Conservation (phyloP, 1,140 invertebrate species). For the Catajapyx aquilonaris region DNA sequence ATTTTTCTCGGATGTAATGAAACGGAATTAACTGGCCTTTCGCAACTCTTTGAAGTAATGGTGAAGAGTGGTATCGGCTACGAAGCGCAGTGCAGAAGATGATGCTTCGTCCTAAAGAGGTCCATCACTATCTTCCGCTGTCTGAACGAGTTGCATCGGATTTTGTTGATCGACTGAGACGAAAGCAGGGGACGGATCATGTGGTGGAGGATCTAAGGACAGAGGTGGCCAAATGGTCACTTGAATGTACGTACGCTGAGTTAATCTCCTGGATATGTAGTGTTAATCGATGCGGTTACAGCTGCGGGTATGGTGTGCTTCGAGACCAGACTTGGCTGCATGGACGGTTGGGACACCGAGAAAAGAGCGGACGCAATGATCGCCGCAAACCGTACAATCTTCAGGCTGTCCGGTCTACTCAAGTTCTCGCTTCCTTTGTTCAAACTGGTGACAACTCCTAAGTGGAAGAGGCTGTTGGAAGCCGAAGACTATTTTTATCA, state of each 20-base stretch:
- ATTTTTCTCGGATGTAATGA: no score
- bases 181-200: constrained; percentile 9
- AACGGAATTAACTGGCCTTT: no score
- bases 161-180: constrained; percentile 18
- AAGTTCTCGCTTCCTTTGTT: constrained; percentile 24
- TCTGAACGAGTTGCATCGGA: constrained; percentile 21
- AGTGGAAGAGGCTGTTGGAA: constrained; percentile 19
- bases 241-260: constrained; percentile 18
- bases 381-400: constrained; percentile 21
- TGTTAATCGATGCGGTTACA: constrained; percentile 21
- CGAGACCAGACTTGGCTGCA: constrained; percentile 23
- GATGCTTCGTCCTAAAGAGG: constrained; percentile 23
- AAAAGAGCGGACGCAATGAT: constrained; percentile 20
- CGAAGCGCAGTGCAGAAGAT: constrained; percentile 22
- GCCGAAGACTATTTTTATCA: constrained; percentile 22
- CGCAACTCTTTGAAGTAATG: constrained; percentile 22
- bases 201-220: constrained; percentile 12
- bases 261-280: background rate
- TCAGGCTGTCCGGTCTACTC: constrained; percentile 19
- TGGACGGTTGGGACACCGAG: constrained; percentile 14
- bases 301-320: constrained; percentile 26
- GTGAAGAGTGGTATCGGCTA: constrained; percentile 27
- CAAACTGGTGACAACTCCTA: constrained; percentile 20
- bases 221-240: constrained; percentile 18
- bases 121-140: constrained; percentile 21